Conservation (phyloP, 2,888 invertebrate species). For the Himalopsyche kuldschensis region DNA sequence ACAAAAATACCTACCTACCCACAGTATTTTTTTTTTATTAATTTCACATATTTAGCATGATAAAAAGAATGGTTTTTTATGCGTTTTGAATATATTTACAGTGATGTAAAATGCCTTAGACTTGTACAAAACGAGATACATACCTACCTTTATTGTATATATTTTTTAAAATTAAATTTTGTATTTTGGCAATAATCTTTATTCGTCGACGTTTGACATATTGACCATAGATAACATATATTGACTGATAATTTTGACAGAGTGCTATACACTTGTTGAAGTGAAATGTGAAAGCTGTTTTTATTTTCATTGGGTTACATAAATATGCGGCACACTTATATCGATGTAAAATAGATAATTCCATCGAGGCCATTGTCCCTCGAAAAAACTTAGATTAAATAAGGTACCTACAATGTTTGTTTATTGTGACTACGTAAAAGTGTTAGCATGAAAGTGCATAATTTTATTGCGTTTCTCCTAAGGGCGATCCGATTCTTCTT, state of each 20-base stretch:
- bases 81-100: no score
- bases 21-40: no score
- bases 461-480: neutral
- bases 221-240: no score
- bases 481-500: neutral
- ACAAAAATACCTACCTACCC: no score
- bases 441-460: neutral
- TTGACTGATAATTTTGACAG: neutral
- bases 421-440: neutral
- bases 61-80: no score
- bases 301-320: neutral
- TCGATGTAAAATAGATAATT: neutral
- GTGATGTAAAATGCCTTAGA: no score
- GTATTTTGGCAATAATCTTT: no score
- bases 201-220: no score
- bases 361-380: neutral
- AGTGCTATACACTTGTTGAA: neutral
- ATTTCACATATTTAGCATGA: no score
- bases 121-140: no score
- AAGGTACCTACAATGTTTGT: neutral
- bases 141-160: no score
- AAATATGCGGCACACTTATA: neutral
- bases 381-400: neutral
- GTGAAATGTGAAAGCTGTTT: conserved; percentile 1
- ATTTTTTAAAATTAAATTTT: no score